Evolutionary conservation across 1,140 invertebrate genomes (phyloP).

Genomic region (Drosophila kikkawai): DNA sequence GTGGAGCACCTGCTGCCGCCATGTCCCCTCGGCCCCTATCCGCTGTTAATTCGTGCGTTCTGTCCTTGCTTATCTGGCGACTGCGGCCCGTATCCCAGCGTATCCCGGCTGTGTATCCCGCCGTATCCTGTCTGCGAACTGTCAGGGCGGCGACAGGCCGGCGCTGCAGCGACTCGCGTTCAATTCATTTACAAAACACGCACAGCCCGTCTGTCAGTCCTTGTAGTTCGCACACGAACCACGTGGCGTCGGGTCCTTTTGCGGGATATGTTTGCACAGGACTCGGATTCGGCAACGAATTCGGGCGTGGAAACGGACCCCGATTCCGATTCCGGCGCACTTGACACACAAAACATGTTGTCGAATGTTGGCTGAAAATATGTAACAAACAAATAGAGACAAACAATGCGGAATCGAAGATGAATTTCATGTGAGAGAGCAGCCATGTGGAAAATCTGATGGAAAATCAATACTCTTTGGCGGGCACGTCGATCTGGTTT

Average conservation of each 20-base stretch:
- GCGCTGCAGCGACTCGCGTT: constrained; percentile 45
- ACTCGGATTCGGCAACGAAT: constrained; percentile 23
- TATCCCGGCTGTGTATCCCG: constrained; percentile 13
- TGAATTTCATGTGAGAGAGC: constrained; percentile 18
- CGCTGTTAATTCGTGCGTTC: constrained; percentile 78
- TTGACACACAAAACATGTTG: constrained; percentile 70
- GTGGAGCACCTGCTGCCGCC: constrained; percentile 65
- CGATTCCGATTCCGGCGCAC: constrained; percentile 26
- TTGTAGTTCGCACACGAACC: constrained; percentile 41
- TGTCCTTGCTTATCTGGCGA: constrained; percentile 49
- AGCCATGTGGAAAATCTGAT: constrained; percentile 30
- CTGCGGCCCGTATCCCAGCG: constrained; percentile 7
- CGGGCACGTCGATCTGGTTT: constrained; percentile 53
- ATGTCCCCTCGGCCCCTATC: constrained; percentile 44
- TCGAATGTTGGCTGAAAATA: constrained; percentile 34
- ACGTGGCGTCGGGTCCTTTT: constrained; percentile 23
- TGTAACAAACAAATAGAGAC: constrained; percentile 51
- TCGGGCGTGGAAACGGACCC: constrained; percentile 8
- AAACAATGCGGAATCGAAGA: constrained; percentile 46
- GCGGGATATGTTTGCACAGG: constrained; percentile 57
- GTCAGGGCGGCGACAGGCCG: constrained; percentile 59
- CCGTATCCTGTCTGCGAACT: constrained; percentile 62
- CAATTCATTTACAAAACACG: constrained; percentile 75
- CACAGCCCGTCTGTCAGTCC: constrained; percentile 38
- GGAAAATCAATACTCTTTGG: constrained; percentile 50